A percentile compares a stretch with the other conserved stretches of the same genome.
phyloP scores from a whole-genome alignment of 2,888 invertebrate genomes.

The Antheraea assamensis region DNA sequence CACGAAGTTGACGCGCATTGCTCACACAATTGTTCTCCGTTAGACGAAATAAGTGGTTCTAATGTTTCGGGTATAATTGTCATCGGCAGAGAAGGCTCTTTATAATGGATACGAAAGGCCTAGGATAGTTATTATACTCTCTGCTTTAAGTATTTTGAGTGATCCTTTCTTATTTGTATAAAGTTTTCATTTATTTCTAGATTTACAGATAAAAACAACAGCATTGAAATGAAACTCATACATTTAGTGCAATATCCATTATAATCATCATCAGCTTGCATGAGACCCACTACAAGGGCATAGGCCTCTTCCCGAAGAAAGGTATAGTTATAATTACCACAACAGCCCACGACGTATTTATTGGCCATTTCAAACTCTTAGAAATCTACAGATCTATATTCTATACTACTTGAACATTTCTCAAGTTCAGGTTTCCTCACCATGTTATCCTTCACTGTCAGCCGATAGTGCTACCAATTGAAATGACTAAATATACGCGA shows the following conservation, averaged over 20 bases:
- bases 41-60: slow-evolving; percentile 3
- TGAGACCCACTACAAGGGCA: no score
- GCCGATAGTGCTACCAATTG: no score
- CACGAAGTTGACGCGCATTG: slow-evolving; percentile 13
- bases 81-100: slow-evolving; percentile 12
- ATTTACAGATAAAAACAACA: background rate
- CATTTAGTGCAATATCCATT: background rate
- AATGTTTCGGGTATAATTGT: slow-evolving; percentile 14
- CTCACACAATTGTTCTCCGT: slow-evolving; percentile 2
- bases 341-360: no score
- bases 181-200: background rate
- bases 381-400: no score
- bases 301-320: no score
- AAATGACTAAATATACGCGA: no score
- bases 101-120: background rate
- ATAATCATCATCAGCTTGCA: no score
- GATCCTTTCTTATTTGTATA: background rate
- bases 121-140: background rate
- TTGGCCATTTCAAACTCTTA: no score
- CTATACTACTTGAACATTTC: no score
- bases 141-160: background rate
- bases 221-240: background rate
- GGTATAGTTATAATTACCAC: no score
- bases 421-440: no score
- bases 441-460: no score